Base-by-base conservation (phyloP, 64 coral and sea anemone species). In the Montipora cactus region DNA sequence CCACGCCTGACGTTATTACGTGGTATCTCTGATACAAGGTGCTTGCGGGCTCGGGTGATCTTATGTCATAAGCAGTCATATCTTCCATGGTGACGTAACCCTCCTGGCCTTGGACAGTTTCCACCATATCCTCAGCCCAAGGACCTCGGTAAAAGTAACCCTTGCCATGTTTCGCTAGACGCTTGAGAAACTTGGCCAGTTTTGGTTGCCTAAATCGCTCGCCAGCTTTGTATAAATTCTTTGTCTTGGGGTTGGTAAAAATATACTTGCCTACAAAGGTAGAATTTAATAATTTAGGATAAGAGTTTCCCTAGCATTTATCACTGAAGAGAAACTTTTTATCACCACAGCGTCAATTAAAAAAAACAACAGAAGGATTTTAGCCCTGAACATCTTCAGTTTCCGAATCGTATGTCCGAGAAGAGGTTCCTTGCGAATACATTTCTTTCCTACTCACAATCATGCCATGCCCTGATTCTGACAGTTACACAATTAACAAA, bases 161-260 rank as follows among this genome's bases (percentile, higher is more conserved):
- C 73, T 90, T 93, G 20, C 94, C 96, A 52, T 76, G 49, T 7
- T 73, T 64, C 37, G 94, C 87, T 47, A 98, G 74, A 21, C 89
- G 89, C 28, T 89, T 91, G 48, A 98, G 79, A 52, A 98, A 95
- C 21, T 91, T 89, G 0, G 87, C 93, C 77, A 98, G 76, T 77
- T 98, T 82, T 11, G 94, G 96, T 91, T 98, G 96, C 74, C 91
- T 88, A 7, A 98, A 95, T 84, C 81, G 50, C 13, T 98, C 96
- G 8, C 87, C 62, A 13, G 79, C 69, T 58, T 91, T 93, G 78
- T 98, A 98, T 0, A 88, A 77, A 44, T 95, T 52, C n/a, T 59
- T 81, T 50, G 94, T 98, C 47, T 67, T 76, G 14, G 96, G 87
- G 8, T 98, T 98, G 47, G 96, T 98, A 55, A 95, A 98, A 55